These are phyloP conservation scores for Radopholus similis DNA, from an alignment of 1,140 invertebrate species.

Conservation along the genomic window DNA sequence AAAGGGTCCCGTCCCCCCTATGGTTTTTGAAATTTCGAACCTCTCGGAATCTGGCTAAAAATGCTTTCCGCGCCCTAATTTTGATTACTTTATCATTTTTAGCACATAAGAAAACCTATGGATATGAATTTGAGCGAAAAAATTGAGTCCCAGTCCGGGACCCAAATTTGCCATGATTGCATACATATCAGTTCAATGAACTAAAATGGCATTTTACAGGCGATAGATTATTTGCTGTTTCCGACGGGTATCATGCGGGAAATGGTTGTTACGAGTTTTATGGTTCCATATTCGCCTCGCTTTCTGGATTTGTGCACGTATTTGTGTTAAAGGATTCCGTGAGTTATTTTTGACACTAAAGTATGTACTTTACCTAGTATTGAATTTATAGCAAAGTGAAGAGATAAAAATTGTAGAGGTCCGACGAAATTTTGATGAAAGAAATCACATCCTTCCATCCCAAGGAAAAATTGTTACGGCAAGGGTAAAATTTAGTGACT, in stretches of 20 bases:
- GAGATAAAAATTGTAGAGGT: slow-evolving; percentile 41
- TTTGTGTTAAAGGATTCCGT: slow-evolving; percentile 24
- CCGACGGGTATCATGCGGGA: slow-evolving; percentile 39
- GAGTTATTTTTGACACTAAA: background rate
- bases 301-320: slow-evolving; percentile 38
- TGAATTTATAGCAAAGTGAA: slow-evolving; percentile 20
- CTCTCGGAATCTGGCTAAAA: too few species aligned
- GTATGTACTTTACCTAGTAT: background rate
- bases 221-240: slow-evolving; percentile 29
- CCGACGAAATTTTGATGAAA: slow-evolving; percentile 36
- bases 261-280: slow-evolving; percentile 46
- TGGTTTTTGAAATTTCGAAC: too few species aligned
- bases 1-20: too few species aligned
- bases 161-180: too few species aligned
- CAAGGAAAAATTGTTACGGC: slow-evolving; percentile 38
- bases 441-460: slow-evolving; percentile 30
- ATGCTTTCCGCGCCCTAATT: background rate
- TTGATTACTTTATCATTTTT: too few species aligned
- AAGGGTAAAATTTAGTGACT: slow-evolving; percentile 13
- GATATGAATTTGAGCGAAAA: too few species aligned
- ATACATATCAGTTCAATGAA: too few species aligned
- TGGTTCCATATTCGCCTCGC: slow-evolving; percentile 25
- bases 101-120: too few species aligned
- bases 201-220: slow-evolving; percentile 1
- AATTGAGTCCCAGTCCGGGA: too few species aligned